These are phyloP conservation scores for Rhagoletis zephyria DNA, from an alignment of 1,140 invertebrate species.

Conservation along the genomic window DNA sequence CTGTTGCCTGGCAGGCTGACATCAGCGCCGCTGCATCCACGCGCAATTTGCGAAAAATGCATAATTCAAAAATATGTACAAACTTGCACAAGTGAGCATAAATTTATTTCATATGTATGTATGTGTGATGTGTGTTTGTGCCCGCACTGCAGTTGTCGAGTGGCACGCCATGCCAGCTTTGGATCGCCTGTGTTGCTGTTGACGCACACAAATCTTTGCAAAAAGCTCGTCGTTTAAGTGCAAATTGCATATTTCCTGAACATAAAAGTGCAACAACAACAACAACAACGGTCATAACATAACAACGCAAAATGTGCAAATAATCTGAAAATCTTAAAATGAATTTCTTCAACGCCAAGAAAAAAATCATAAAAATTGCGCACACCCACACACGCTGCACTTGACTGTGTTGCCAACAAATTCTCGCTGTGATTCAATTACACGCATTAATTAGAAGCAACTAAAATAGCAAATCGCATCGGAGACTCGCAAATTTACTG, in stretches of 20 bases:
- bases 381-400: constrained; percentile 1
- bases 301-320: constrained; percentile 19
- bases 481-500: neutral
- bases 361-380: neutral
- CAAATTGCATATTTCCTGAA: constrained; percentile 52
- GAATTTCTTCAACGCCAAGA: no score
- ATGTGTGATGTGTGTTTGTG: neutral
- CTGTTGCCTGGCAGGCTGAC: neutral
- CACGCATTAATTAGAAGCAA: constrained; percentile 42
- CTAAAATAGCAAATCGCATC: neutral
- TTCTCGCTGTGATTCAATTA: constrained; percentile 40
- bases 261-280: constrained; percentile 30
- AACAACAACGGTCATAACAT: neutral
- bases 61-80: neutral
- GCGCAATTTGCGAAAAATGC: neutral
- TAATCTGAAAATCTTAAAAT: constrained; percentile 45
- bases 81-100: neutral
- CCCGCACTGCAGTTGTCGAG: neutral
- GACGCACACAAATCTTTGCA: neutral
- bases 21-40: neutral
- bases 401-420: neutral
- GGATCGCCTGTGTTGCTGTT: neutral
- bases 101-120: neutral
- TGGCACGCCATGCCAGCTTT: neutral
- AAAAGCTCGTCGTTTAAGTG: constrained; percentile 22